phyloP scores from a whole-genome alignment of 2,113 vertebrate genomes.

The Struthio camelus region DNA sequence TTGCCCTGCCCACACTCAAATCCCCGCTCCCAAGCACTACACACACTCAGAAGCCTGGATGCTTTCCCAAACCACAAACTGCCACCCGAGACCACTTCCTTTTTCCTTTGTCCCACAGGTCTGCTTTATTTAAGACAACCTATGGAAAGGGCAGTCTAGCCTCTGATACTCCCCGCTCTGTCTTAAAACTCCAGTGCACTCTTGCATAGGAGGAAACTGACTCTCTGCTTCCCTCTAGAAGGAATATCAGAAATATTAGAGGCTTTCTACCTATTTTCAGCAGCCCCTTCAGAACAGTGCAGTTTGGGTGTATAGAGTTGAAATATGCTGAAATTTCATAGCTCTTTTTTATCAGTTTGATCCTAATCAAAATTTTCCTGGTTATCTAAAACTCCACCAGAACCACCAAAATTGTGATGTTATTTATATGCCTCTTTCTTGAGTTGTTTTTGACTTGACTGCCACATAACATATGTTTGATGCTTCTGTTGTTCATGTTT shows the following conservation, averaged over 20 bases:
- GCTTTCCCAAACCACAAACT: not conserved
- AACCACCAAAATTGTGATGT: not conserved
- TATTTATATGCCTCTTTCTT: not conserved
- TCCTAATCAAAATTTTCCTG: not conserved
- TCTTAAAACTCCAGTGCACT: not conserved
- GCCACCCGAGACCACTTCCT: not conserved
- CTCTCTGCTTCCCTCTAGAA: not conserved
- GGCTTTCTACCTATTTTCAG: not conserved
- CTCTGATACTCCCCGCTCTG: not conserved
- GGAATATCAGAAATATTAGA: not conserved
- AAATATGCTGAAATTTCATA: not conserved
- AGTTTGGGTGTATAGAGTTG: not conserved
- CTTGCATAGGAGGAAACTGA: not conserved
- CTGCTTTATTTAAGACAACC: not conserved
- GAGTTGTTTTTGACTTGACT: constrained; percentile 22
- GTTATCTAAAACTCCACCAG: not conserved
- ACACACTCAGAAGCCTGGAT: not conserved
- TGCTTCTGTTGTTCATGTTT: not conserved
- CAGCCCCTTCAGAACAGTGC: not conserved
- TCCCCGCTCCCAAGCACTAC: not conserved
- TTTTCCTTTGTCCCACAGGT: rapidly evolving
- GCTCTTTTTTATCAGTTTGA: not conserved
- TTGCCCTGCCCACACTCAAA: not conserved
- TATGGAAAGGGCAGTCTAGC: not conserved
- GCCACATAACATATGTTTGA: not conserved